Base-by-base conservation (phyloP, 2,113 vertebrate species). In the Merops nubicus region DNA sequence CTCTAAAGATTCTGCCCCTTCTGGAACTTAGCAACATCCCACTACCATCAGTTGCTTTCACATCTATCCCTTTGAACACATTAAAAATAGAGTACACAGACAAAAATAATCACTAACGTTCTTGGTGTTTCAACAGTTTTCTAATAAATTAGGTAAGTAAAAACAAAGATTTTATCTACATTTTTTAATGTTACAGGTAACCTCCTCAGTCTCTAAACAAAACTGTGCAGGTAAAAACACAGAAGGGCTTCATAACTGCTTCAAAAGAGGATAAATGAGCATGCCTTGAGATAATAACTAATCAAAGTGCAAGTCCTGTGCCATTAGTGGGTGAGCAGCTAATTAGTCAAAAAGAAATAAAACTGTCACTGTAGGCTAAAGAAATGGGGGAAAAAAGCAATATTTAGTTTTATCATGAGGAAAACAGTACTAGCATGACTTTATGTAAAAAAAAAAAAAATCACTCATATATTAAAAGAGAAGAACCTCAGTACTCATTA, bases 341-440 rank as follows among this genome's bases (percentile, higher is more conserved):
- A 98, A 98, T 98, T 98, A 98, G 93, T 95, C 33, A 34, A 93
- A 97, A 94, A 82, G 90, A 97, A 97, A 97, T 94, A 96, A 97
- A 98, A 77, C 88, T 91, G 92, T 89, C 86, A 63, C 11, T 67
- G 73, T 45, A 83, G 95, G 91, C 92, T 95, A 93, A 97, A 97
- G 97, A 93, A 81, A 92, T 59, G 77, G 65, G 83, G 70, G n/a
- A 85, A 94, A 92, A 97, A 95, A 97, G 72, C 82, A 95, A 74
- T 96, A 97, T 97, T 96, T 95, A 91, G 75, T 85, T 96, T 93
- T 93, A 92, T 84, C 31, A 4, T 92, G 94, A 91, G 59, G 63
- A 92, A 96, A 93, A 89, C 1, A 79, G 34, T 18, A 79, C 42
- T 63, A 45, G 33, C 36, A 50, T 9, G 65, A 82, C 21, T 70